phyloP scores from a whole-genome alignment of 1,140 invertebrate genomes.

The Samia ricini region DNA sequence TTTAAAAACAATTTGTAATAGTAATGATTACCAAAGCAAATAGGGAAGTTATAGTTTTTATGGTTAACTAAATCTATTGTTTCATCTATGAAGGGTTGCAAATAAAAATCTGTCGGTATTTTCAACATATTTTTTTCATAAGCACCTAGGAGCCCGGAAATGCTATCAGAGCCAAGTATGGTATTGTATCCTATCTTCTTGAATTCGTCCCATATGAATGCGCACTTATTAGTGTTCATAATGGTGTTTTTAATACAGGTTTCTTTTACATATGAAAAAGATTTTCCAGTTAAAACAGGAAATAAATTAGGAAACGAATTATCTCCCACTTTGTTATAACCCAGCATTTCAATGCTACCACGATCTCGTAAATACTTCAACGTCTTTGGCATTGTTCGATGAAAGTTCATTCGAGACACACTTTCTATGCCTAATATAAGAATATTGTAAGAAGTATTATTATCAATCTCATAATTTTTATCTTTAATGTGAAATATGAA shows the following conservation, averaged over 20 bases:
- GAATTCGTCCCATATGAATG: slow-evolving; percentile 86
- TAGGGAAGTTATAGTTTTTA: slow-evolving; percentile 69
- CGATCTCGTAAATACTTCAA: slow-evolving; percentile 16
- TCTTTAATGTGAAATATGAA: slow-evolving; percentile 17
- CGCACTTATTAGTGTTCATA: slow-evolving; percentile 68
- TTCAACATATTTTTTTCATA: slow-evolving; percentile 85
- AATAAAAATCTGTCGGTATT: slow-evolving; percentile 88
- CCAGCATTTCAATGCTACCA: slow-evolving; percentile 77
- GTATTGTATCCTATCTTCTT: slow-evolving; percentile 85
- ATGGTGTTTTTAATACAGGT: slow-evolving; percentile 68
- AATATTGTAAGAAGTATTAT: slow-evolving; percentile 19
- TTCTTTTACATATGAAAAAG: slow-evolving; percentile 73
- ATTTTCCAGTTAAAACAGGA: slow-evolving; percentile 81
- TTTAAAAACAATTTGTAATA: slow-evolving; percentile 75
- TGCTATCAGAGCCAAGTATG: slow-evolving; percentile 85
- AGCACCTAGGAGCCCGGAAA: slow-evolving; percentile 81
- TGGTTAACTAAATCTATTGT: slow-evolving; percentile 77
- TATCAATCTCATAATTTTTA: not conserved
- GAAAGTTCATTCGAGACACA: slow-evolving; percentile 32
- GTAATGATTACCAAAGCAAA: slow-evolving; percentile 78
- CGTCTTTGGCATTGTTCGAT: slow-evolving; percentile 30
- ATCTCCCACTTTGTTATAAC: slow-evolving; percentile 87
- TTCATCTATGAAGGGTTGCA: slow-evolving; percentile 83
- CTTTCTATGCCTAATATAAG: slow-evolving; percentile 29
- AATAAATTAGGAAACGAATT: slow-evolving; percentile 89